Percentiles rank a stretch among this genome's conserved stretches.
phyloP scores from a whole-genome alignment of 2,113 vertebrate genomes.

The Alosa alosa region DNA sequence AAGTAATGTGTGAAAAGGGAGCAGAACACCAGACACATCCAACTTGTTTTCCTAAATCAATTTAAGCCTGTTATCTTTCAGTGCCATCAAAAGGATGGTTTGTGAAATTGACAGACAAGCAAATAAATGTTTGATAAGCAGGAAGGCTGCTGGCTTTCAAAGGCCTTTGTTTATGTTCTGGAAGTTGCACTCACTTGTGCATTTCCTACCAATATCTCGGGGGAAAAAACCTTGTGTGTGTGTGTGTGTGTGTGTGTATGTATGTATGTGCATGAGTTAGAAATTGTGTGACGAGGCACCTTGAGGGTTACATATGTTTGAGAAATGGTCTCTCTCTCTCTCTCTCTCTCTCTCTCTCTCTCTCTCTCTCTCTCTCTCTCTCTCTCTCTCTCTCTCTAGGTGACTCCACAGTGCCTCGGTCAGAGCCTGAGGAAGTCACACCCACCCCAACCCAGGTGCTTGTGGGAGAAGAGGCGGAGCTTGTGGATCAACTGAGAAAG shows the following conservation, averaged over 20 bases:
- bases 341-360: neutral
- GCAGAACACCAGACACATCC: neutral
- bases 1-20: neutral
- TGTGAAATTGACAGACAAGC: neutral
- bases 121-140: neutral
- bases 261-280: neutral
- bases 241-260: neutral
- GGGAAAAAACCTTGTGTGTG: neutral
- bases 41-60: too few relatives aligned
- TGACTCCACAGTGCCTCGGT: conserved; percentile 57
- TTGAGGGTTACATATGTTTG: neutral
- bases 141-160: too few relatives aligned
- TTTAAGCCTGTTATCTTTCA: neutral
- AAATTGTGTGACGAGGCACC: neutral
- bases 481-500: conserved; percentile 89
- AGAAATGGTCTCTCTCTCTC: neutral
- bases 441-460: conserved; percentile 51
- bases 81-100: neutral
- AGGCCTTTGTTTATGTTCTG: too few relatives aligned
- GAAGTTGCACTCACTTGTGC: too few relatives aligned
- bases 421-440: conserved; percentile 38
- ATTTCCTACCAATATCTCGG: too few relatives aligned
- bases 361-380: conserved; percentile 40
- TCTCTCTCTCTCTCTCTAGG: conserved; percentile 49
- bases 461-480: conserved; percentile 63